Conservation (phyloP, 1,140 invertebrate species). For the Wiebesia pumilae region DNA sequence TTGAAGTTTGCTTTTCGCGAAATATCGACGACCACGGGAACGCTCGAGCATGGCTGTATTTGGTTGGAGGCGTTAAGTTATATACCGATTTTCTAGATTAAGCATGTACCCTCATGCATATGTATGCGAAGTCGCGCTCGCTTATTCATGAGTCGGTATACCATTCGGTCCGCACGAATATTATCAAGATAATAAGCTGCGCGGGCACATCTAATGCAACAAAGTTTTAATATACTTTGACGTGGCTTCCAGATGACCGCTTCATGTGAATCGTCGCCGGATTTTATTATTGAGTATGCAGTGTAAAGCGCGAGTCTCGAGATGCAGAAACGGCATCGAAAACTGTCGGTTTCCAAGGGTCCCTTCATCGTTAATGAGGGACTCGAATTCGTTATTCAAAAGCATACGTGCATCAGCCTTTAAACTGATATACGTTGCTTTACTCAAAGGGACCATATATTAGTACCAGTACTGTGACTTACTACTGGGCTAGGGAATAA, state of each 20-base stretch:
- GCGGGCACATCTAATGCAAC: slow-evolving; percentile 7
- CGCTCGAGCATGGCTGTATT: background rate
- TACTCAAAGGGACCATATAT: background rate
- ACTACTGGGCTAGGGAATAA: background rate
- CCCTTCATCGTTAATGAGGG: background rate
- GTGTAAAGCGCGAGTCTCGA: background rate
- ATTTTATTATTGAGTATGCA: background rate
- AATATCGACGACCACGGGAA: slow-evolving; percentile 13
- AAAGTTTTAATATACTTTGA: slow-evolving; percentile 26
- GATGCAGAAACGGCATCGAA: background rate
- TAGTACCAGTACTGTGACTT: background rate
- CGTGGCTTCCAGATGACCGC: background rate
- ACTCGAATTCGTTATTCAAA: background rate
- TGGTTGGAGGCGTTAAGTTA: background rate
- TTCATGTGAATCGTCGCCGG: slow-evolving; percentile 13
- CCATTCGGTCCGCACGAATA: slow-evolving; percentile 11
- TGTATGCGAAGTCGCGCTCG: background rate
- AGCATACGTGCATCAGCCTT: background rate
- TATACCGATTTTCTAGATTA: slow-evolving; percentile 32
- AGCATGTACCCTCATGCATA: slow-evolving; percentile 34
- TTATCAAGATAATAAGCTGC: slow-evolving; percentile 47
- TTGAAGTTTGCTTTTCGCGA: slow-evolving; percentile 7
- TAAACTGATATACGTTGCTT: background rate
- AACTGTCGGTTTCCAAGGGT: background rate
- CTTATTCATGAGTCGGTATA: slow-evolving; percentile 28